These are phyloP conservation scores for Thaumetopoea pityocampa DNA, from an alignment of 1,140 invertebrate genomes.

Conservation along the genomic window DNA sequence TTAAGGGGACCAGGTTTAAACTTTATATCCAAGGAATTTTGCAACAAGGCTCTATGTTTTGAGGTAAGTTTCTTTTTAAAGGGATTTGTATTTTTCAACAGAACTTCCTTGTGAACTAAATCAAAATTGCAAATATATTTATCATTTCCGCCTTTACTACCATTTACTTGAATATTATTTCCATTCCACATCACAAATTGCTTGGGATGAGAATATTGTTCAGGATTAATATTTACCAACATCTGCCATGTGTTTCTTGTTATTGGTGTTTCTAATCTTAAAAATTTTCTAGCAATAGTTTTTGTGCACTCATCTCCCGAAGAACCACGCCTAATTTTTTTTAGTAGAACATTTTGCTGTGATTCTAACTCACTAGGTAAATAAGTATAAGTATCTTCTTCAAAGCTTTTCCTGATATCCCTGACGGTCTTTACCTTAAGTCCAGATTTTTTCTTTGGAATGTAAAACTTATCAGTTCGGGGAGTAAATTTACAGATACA, in stretches of 20 bases:
- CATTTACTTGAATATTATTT: slow-evolving; percentile 50
- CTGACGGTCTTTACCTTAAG: slow-evolving; percentile 57
- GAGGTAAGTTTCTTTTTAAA: slow-evolving; percentile 17
- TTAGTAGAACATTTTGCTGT: slow-evolving; percentile 49
- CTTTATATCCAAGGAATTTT: slow-evolving; percentile 49
- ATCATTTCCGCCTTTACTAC: slow-evolving; percentile 51
- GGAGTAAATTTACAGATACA: slow-evolving; percentile 41
- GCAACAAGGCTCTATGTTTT: slow-evolving; percentile 37
- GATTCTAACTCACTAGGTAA: slow-evolving; percentile 46
- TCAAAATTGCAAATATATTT: slow-evolving; percentile 53
- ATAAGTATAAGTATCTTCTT: slow-evolving; percentile 43
- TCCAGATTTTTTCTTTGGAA: slow-evolving; percentile 50
- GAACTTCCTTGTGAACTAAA: slow-evolving; percentile 25
- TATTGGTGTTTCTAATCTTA: slow-evolving; percentile 40
- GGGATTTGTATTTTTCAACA: slow-evolving; percentile 14
- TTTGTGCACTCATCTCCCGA: slow-evolving; percentile 45
- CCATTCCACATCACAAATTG: slow-evolving; percentile 60
- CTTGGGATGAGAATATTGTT: slow-evolving; percentile 30
- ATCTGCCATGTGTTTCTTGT: slow-evolving; percentile 58
- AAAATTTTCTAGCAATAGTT: slow-evolving; percentile 41
- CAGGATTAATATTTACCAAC: slow-evolving; percentile 59
- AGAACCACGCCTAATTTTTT: slow-evolving; percentile 49
- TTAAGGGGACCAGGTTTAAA: slow-evolving; percentile 62
- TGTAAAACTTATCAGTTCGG: slow-evolving; percentile 46
- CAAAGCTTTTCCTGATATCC: slow-evolving; percentile 48